These are phyloP conservation scores for Periphyllus acericola DNA, from an alignment of 2,888 invertebrate species.

Conservation along the genomic window DNA sequence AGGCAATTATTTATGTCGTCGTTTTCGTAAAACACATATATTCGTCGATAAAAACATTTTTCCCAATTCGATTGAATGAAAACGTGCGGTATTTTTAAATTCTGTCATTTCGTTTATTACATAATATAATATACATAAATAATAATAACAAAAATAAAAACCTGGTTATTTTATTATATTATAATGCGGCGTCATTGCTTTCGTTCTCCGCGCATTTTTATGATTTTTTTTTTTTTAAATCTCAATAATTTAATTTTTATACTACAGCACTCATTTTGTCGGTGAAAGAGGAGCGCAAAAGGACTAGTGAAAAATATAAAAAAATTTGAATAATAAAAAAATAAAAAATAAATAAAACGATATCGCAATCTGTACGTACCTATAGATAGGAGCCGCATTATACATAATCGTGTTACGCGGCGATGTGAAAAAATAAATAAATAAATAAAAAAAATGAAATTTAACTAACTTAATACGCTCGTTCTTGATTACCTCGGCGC, in stretches of 20 bases:
- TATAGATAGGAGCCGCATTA: too few relatives aligned
- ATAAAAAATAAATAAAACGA: too few relatives aligned
- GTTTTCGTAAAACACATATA: neutral
- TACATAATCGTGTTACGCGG: too few relatives aligned
- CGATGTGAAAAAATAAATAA: too few relatives aligned
- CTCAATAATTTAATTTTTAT: neutral
- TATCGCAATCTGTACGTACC: too few relatives aligned
- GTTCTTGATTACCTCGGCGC: neutral
- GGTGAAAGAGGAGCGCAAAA: neutral
- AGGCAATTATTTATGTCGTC: neutral
- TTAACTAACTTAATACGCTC: too few relatives aligned
- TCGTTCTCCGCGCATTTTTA: neutral
- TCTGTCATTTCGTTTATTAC: neutral
- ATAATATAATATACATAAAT: neutral
- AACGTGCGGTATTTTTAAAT: slow-evolving; percentile 2
- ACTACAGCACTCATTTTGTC: neutral
- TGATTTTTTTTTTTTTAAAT: neutral
- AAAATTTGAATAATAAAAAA: too few relatives aligned
- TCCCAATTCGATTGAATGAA: neutral
- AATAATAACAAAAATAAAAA: neutral
- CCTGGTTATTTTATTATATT: neutral
- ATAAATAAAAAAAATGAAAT: too few relatives aligned
- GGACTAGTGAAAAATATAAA: too few relatives aligned
- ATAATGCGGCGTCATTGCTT: neutral
- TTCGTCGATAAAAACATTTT: neutral